Percentiles rank a stretch among this genome's conserved stretches.
Evolutionary conservation across 2,113 vertebrate genomes (phyloP).

Genomic region (Rallus limicola): DNA sequence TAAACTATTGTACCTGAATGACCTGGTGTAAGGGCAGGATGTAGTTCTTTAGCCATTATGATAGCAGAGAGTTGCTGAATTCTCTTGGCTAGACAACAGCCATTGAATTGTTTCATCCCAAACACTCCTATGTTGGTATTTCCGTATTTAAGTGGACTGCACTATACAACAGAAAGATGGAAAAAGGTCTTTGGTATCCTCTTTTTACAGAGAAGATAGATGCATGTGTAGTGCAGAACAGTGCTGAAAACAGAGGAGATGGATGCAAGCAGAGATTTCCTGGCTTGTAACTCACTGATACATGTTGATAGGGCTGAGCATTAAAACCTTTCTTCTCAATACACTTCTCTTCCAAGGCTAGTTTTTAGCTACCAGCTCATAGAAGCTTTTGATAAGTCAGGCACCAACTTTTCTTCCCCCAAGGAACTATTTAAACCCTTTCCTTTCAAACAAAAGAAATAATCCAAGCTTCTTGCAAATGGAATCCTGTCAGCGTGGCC

Average conservation of each 20-base stretch:
- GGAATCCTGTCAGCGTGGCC: not conserved
- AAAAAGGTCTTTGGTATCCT: not conserved
- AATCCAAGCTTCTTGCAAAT: not conserved
- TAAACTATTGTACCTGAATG: not conserved
- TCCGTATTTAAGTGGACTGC: not conserved
- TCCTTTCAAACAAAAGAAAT: not conserved
- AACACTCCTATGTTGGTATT: not conserved
- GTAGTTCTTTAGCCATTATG: not conserved
- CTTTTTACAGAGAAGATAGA: not conserved
- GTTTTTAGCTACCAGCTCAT: not conserved
- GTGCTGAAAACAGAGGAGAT: not conserved
- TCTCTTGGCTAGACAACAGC: not conserved
- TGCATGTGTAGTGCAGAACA: rapidly evolving
- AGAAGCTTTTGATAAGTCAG: not conserved
- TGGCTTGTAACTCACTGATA: not conserved
- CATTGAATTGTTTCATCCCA: not conserved
- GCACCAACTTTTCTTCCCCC: not conserved
- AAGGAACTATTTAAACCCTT: not conserved
- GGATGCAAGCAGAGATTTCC: not conserved
- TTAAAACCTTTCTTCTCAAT: not conserved
- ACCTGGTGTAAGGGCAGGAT: not conserved
- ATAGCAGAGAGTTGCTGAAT: not conserved
- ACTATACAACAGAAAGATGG: not conserved
- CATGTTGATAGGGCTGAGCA: not conserved
- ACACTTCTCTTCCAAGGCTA: not conserved